Base-by-base conservation (phyloP, 2,888 invertebrate species). In the Hypena proboscidalis region DNA sequence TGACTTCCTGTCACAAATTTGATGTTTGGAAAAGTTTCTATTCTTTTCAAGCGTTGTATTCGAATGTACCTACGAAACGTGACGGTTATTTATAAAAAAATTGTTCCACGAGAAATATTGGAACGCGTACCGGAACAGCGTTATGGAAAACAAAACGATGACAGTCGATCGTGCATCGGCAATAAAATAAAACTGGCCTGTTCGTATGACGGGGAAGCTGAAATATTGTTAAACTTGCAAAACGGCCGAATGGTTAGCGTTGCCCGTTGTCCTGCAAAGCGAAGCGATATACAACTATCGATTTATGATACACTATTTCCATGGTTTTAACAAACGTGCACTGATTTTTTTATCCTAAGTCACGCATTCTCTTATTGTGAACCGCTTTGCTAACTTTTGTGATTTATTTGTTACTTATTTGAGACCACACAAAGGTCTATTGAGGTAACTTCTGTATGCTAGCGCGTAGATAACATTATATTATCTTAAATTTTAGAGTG, bases 141-240 rank as follows among this genome's bases (percentile, higher is more conserved):
- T 72, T 78, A 80, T 77, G 66, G 66, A 59, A 77, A 78, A 83
- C 72, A 81, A 80, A 83, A 78, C 62, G 60, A 63, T 58, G 72
- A 60, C 68, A 69, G 71, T 74, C 75, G 71, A 77, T 80, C 76
- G 78, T 74, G 77, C 66, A 65, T 61, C 57, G 66, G 60, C 75
- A 73, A 70, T 78, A 78, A 78, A 83, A 83, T 75, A 74, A 78
- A 83, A 80, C 68, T 58, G 62, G 65, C 62, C 67, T 70, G 70
- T 63, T 67, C 69, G 56, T 71, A 68, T 75, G 60, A 66, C 59
- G 75, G 70, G 62, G 62, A 58, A 68, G 60, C 69, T 80, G 81
- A 85, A 88, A 87, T 86, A 86, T 86, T 82, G 83, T 86, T 85
- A 82, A 85, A 85, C 80, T 85, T 83, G 79, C 82, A 82, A 85